Evolutionary conservation across 2,888 invertebrate genomes (phyloP).

Genomic region (Agonum fuliginosum): DNA sequence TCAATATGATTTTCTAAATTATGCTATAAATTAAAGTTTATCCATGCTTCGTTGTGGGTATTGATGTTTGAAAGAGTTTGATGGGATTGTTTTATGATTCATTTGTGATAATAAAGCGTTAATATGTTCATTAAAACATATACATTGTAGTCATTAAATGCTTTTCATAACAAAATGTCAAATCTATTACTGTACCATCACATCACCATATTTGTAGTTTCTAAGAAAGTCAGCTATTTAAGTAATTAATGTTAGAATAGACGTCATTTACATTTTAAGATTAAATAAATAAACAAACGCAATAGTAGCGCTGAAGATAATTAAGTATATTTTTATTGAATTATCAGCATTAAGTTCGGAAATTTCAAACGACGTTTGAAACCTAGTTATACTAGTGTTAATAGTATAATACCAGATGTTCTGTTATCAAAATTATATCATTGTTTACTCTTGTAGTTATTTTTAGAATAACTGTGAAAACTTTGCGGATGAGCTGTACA

Average conservation of each 20-base stretch:
- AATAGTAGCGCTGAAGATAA: neutral
- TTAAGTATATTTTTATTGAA: too few relatives aligned
- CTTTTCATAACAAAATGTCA: neutral
- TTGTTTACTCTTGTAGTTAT: neutral
- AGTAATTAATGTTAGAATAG: neutral
- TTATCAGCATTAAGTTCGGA: too few relatives aligned
- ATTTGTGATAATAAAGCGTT: too few relatives aligned
- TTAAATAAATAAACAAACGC: neutral
- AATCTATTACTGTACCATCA: neutral
- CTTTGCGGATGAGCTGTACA: neutral
- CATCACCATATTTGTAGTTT: neutral
- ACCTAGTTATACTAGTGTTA: too few relatives aligned
- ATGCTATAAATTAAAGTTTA: too few relatives aligned
- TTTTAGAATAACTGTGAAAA: slow-evolving; percentile 1
- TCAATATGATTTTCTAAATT: too few relatives aligned
- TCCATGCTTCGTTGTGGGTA: too few relatives aligned
- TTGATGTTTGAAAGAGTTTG: too few relatives aligned
- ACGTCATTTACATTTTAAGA: neutral
- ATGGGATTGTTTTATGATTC: neutral
- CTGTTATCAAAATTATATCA: too few relatives aligned
- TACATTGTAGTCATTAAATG: too few relatives aligned
- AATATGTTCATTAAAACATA: too few relatives aligned
- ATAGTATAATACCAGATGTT: too few relatives aligned
- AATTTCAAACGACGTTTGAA: neutral
- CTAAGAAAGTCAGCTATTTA: neutral